A percentile compares a stretch with the other conserved stretches of the same genome.
Conservation (phyloP, 2,888 invertebrate species). For the Luffia ferchaultella region DNA sequence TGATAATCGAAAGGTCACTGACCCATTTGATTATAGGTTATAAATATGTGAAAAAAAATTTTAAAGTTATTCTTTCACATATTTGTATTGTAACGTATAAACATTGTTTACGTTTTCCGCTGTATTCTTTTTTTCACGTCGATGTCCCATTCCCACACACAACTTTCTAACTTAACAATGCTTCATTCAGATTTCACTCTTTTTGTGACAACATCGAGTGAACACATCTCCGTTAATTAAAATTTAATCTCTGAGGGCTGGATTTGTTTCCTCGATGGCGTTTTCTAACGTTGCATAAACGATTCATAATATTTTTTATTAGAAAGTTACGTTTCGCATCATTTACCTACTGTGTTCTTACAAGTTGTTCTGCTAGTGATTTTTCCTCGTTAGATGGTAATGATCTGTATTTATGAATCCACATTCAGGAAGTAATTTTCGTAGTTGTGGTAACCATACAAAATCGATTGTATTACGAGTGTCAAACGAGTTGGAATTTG, state of each 20-base stretch:
- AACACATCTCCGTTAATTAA: constrained; percentile 40
- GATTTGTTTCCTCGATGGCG: background rate
- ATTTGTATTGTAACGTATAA: no score
- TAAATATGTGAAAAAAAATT: no score
- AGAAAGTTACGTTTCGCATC: background rate
- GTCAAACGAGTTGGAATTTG: constrained; percentile 9
- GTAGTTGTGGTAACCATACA: no score
- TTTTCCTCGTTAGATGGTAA: no score
- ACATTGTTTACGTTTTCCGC: no score
- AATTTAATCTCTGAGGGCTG: background rate
- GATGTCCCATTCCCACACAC: constrained; percentile 41
- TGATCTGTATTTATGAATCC: no score
- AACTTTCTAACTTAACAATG: constrained; percentile 55
- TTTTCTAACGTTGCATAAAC: background rate
- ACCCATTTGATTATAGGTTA: no score
- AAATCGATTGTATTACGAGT: background rate
- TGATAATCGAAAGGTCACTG: no score
- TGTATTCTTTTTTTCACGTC: constrained; percentile 34
- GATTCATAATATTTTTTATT: background rate
- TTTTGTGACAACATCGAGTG: constrained; percentile 43
- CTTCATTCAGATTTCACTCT: constrained; percentile 56
- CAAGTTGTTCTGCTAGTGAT: no score
- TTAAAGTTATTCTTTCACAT: no score
- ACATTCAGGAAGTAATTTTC: no score
- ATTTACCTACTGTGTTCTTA: no score